Evolutionary conservation across 2,888 invertebrate genomes (phyloP), one percentile per base, ranked within the genome.

Genomic region (Pyrochroa serraticornis): DNA sequence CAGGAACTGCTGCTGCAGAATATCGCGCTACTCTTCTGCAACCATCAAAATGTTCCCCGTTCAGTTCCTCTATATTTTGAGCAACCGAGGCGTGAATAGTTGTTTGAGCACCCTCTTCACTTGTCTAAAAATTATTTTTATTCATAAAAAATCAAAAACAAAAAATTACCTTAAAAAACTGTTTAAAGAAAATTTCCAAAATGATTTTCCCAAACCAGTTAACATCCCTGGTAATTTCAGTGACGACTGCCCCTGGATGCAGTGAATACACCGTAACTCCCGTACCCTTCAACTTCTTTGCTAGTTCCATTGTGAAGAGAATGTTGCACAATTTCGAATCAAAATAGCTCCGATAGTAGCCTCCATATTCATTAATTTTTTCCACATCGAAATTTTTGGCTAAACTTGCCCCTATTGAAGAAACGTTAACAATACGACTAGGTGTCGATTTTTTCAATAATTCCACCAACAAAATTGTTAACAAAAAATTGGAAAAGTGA

Each of bases 401-500:
- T 50, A 60, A 71, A 3, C 5, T 22, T 0, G 73, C 73, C 1
- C 62, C 54, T 1, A 66, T 63, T 6, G 77, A 77, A 47, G 74
- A 72, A 5, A 75, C 73, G 54, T 75, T 77, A 32, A 78, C 71
- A 41, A 78, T 73, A 36, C 77, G 66, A 52, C 75, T 73, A 38
- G 75, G 74, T 1, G 74, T 70, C n/a, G 76, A 73, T 64, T 75
- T 75, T 56, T 73, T 76, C 39, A 78, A 53, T 30, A 75, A 60
- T 64, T 72, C 77, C 77, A 51, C 72, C 0, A 91, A 75, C 0
- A 91, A 81, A 59, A 87, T 79, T 0, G 90, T 90, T 54, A 92
- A 77, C 31, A 91, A 75, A 71, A 91, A 91, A 2, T 87, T 88
- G 6, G 89, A 90, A 69, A 89, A 86, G 70, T 90, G 85, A 68